phyloP scores from a whole-genome alignment of 2,113 vertebrate genomes.

The Dendropsophus ebraccatus region DNA sequence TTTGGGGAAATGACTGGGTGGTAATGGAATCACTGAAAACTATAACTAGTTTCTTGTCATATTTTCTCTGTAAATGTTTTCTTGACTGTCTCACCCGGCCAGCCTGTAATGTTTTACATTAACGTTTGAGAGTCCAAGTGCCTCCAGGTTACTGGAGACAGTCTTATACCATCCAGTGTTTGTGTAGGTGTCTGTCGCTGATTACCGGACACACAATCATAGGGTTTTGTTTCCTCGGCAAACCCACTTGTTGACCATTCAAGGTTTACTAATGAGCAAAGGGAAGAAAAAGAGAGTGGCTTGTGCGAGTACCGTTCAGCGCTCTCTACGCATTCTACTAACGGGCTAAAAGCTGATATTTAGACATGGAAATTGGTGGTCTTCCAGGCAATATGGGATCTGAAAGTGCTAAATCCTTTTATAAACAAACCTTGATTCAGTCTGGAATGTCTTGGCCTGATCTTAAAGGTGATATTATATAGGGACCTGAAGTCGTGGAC shows the following conservation, averaged over 20 bases:
- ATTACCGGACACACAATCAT: slow-evolving; percentile 49
- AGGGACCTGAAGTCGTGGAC: slow-evolving; percentile 71
- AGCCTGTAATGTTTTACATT: slow-evolving; percentile 27
- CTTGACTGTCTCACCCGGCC: slow-evolving; percentile 30
- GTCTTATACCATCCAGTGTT: slow-evolving; percentile 39
- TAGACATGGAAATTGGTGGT: slow-evolving; percentile 77
- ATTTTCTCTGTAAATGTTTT: slow-evolving; percentile 52
- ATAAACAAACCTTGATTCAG: slow-evolving; percentile 81
- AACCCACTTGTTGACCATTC: slow-evolving; percentile 57
- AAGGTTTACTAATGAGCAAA: slow-evolving; percentile 40
- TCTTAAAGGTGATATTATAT: slow-evolving; percentile 76
- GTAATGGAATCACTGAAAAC: slow-evolving; percentile 35
- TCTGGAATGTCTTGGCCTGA: slow-evolving; percentile 83
- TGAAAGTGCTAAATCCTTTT: slow-evolving; percentile 81
- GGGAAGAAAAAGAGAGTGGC: slow-evolving; percentile 58
- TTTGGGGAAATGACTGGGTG: slow-evolving; percentile 10
- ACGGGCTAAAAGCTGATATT: slow-evolving; percentile 78
- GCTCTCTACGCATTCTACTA: slow-evolving; percentile 66
- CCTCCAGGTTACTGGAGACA: slow-evolving; percentile 41
- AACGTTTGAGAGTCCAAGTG: slow-evolving; percentile 12
- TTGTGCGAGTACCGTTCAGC: slow-evolving; percentile 46
- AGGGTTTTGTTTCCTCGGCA: slow-evolving; percentile 55
- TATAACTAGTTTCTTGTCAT: slow-evolving; percentile 30
- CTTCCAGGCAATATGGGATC: slow-evolving; percentile 77
- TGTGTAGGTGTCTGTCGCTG: slow-evolving; percentile 54